A percentile compares a stretch with the other conserved stretches of the same genome.
Evolutionary conservation across 2,113 vertebrate genomes (phyloP).

Genomic region (Laterallus jamaicensis): DNA sequence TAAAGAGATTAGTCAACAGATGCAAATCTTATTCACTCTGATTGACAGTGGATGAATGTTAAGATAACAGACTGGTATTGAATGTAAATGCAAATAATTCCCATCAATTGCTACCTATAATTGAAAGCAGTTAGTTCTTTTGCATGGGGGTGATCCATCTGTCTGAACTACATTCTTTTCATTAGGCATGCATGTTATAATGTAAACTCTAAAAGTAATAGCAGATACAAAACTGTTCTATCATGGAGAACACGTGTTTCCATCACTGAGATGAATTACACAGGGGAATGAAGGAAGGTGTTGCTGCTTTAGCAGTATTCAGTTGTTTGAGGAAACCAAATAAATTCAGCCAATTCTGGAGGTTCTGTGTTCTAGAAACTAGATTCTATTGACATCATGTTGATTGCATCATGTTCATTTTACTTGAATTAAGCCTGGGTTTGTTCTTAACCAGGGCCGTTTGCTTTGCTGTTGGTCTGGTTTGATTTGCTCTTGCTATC

Average conservation of each 20-base stretch:
- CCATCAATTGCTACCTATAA: background rate
- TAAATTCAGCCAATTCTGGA: conserved; percentile 33
- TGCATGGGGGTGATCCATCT: background rate
- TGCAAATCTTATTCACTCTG: background rate
- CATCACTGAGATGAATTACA: conserved; percentile 11
- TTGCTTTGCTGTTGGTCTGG: background rate
- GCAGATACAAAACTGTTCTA: background rate
- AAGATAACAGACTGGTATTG: background rate
- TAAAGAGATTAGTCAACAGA: background rate
- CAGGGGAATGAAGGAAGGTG: background rate
- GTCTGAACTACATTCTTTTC: conserved; percentile 33
- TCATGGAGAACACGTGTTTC: conserved; percentile 33
- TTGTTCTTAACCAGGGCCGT: background rate
- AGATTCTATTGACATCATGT: conserved; percentile 1
- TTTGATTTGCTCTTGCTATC: background rate
- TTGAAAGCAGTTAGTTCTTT: background rate
- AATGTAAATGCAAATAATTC: background rate
- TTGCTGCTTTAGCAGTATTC: background rate
- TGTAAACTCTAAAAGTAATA: background rate
- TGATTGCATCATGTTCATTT: background rate
- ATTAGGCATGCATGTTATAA: background rate
- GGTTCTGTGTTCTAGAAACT: background rate
- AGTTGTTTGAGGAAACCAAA: background rate
- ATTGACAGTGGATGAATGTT: background rate
- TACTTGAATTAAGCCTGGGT: background rate